phyloP scores from a whole-genome alignment of 2,888 invertebrate genomes.

The Nephrotoma guestfalica region DNA sequence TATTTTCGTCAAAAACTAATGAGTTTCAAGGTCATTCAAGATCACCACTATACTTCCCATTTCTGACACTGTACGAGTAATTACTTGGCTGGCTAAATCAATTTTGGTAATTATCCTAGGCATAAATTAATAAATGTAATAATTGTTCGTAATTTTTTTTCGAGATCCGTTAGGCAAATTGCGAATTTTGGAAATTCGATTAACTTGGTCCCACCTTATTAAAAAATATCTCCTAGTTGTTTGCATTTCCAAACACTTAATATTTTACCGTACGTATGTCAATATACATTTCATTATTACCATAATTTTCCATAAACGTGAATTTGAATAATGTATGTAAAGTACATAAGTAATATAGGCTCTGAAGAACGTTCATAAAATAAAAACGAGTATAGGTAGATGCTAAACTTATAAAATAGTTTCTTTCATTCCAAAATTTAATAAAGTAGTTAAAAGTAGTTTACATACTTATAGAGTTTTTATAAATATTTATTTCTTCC shows the following conservation, averaged over 20 bases:
- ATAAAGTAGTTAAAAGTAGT: background rate
- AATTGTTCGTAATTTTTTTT: too few species aligned
- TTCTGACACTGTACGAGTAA: too few species aligned
- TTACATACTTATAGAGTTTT: background rate
- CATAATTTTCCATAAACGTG: background rate
- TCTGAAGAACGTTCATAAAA: background rate
- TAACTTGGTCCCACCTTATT: too few species aligned
- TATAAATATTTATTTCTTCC: background rate
- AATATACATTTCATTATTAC: background rate
- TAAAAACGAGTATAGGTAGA: background rate
- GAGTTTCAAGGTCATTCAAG: too few species aligned
- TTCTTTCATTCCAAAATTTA: background rate
- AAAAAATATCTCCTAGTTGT: background rate
- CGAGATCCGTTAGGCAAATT: too few species aligned
- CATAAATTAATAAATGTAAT: too few species aligned
- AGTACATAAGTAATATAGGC: background rate
- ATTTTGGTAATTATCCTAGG: too few species aligned
- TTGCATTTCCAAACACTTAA: background rate
- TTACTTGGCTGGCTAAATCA: too few species aligned
- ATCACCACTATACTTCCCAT: too few species aligned
- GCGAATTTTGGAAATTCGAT: too few species aligned
- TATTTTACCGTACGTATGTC: background rate
- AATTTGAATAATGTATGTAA: too few species aligned
- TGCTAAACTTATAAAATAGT: background rate
- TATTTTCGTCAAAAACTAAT: too few species aligned